Percentiles rank a stretch among this genome's conserved stretches.
Conservation (phyloP, 2,888 invertebrate genomes). For the Pomacea canaliculata region DNA sequence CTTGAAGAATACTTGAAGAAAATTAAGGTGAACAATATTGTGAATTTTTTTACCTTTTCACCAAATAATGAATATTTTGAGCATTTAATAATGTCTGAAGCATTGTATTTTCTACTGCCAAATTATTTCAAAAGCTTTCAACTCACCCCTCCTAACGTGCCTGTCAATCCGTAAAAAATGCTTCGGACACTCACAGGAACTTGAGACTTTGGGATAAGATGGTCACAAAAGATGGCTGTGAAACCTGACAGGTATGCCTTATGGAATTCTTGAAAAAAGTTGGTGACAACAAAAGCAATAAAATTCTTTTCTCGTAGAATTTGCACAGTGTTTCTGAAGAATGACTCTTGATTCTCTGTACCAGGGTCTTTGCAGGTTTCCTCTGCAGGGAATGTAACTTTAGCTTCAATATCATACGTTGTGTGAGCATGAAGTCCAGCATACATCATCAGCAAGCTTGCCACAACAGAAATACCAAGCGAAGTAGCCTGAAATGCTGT, state of each 20-base stretch:
- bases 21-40: no score
- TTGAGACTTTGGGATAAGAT: constrained; percentile 46
- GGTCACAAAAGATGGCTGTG: constrained; percentile 57
- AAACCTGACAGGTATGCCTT: constrained; percentile 53
- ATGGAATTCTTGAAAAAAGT: constrained; percentile 61
- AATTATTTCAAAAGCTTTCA: neutral
- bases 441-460: constrained; percentile 53
- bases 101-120: neutral
- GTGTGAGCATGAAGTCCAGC: constrained; percentile 58
- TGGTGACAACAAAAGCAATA: constrained; percentile 59
- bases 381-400: constrained; percentile 13
- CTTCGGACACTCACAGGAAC: constrained; percentile 48
- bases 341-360: constrained; percentile 31
- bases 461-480: constrained; percentile 55
- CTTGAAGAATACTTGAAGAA: no score
- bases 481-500: constrained; percentile 60
- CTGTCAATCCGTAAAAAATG: constrained; percentile 53
- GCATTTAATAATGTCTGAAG: no score
- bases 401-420: constrained; percentile 38
- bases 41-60: no score
- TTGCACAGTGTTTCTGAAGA: constrained; percentile 49
- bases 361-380: constrained; percentile 26
- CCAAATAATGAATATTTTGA: no score
- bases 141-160: constrained; percentile 47
- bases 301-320: constrained; percentile 55